A percentile compares a stretch with the other conserved stretches of the same genome.
Conservation (phyloP, 2,888 invertebrate genomes). For the Chrysotoxum bicinctum region DNA sequence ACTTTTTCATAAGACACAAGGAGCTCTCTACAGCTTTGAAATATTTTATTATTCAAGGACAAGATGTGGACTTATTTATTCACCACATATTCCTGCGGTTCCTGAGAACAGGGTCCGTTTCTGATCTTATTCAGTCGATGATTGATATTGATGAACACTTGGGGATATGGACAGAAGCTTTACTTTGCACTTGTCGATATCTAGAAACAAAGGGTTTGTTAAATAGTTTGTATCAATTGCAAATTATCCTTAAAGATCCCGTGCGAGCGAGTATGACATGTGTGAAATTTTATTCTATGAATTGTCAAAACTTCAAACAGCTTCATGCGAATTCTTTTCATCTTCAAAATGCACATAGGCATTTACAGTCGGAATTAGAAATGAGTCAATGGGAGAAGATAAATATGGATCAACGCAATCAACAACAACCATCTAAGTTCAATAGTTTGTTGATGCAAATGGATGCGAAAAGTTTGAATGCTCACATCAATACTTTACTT, state of each 20-base stretch:
- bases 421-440: conserved; percentile 76
- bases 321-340: conserved; percentile 83
- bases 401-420: conserved; percentile 75
- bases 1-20: conserved; percentile 89
- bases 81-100: conserved; percentile 88
- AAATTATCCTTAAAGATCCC: conserved; percentile 87
- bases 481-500: conserved; percentile 89
- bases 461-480: conserved; percentile 87
- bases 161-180: conserved; percentile 87
- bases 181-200: conserved; percentile 87
- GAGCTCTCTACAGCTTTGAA: conserved; percentile 87
- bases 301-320: conserved; percentile 84
- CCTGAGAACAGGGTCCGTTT: conserved; percentile 85
- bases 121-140: conserved; percentile 85
- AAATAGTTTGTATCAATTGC: conserved; percentile 89
- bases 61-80: conserved; percentile 87
- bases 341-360: conserved; percentile 84
- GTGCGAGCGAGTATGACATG: conserved; percentile 91
- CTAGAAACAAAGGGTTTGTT: conserved; percentile 87
- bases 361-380: conserved; percentile 86
- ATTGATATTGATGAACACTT: conserved; percentile 86
- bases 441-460: conserved; percentile 85
- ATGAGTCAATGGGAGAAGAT: conserved; percentile 83
- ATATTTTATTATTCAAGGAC: conserved; percentile 87
- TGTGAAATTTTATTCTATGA: conserved; percentile 88